Evolutionary conservation across 2,113 vertebrate genomes (phyloP).

Genomic region (Psittacula cyanocephala): DNA sequence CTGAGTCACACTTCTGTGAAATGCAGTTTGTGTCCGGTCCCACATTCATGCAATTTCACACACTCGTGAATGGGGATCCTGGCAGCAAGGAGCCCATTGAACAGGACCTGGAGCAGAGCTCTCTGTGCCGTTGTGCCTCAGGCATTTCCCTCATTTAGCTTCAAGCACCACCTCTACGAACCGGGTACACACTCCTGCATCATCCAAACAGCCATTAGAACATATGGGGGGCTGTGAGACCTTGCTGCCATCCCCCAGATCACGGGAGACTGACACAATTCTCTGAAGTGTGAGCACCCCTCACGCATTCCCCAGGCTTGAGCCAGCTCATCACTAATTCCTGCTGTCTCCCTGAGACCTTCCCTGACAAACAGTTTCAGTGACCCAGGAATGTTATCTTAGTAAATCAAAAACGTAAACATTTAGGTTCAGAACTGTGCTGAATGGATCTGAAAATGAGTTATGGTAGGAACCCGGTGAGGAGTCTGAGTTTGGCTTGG

Average conservation of each 20-base stretch:
- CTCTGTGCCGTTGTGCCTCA: accelerated
- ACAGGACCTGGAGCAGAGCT: not conserved
- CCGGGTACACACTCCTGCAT: accelerated
- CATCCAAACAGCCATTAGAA: not conserved
- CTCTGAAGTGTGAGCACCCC: not conserved
- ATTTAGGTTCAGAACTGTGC: conserved; percentile 66
- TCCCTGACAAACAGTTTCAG: conserved; percentile 54
- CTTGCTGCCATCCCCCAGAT: accelerated
- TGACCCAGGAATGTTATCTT: conserved; percentile 71
- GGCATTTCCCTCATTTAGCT: accelerated
- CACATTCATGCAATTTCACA: not conserved
- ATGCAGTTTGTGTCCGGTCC: not conserved
- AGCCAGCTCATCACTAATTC: not conserved
- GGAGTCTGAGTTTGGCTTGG: conserved; percentile 72
- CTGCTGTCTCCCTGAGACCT: not conserved
- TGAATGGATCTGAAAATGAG: conserved; percentile 64
- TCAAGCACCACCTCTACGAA: not conserved
- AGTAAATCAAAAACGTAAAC: conserved; percentile 72
- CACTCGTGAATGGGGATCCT: accelerated
- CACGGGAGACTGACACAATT: accelerated
- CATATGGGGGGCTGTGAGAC: not conserved
- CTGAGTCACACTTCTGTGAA: not conserved
- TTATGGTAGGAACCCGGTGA: conserved; percentile 56
- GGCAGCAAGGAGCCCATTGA: accelerated
- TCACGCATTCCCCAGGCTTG: not conserved